Evolutionary conservation across 2,797 vertebrate genomes (phyloP), one percentile per base, ranked within the genome.

Genomic region (Echiichthys vipera): DNA sequence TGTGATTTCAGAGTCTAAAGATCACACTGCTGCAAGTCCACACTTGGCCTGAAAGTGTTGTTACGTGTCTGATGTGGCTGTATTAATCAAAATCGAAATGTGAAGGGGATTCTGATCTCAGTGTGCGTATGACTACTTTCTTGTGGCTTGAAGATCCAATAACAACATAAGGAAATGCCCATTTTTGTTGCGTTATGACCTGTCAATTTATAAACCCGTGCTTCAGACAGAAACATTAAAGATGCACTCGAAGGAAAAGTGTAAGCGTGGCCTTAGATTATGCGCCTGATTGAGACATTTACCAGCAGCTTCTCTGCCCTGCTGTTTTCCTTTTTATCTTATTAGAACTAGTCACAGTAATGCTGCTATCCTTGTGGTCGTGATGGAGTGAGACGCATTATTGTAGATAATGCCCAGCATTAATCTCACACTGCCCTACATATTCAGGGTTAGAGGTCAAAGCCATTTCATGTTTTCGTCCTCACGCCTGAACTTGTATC

Each of bases 381-480:
- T 54, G 43, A 78, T 40, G 62, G 42, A 70, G 49, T 69, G 56
- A 69, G 55, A 45, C 79, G 79, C 73, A 70, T 92, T 89, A 84
- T 83, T 87, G 80, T 51, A 82, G 78, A 91, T 92, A 90, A 93
- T 89, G 81, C 81, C 75, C 63, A 65, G 77, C 87, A 90, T 91
- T 93, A 93, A 94, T 94, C 91, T 92, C 84, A 84, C 68, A 56
- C 68, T 84, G 86, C 32, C 89, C 90, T 84, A 89, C 73, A 84
- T 91, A 84, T 74, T 76, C 57, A 81, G 74, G 87, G 81, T 91
- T 49, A 83, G 80, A 92, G 90, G 85, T 86, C 86, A 90, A 77
- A 91, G 80, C 84, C 69, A 89, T 91, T 93, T 91, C 87, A 84
- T 83, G 78, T 82, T 78, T 55, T 74, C 30, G 4, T 85, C 74